Conservation (phyloP, 2,888 invertebrate species). For the Apantesis nais region DNA sequence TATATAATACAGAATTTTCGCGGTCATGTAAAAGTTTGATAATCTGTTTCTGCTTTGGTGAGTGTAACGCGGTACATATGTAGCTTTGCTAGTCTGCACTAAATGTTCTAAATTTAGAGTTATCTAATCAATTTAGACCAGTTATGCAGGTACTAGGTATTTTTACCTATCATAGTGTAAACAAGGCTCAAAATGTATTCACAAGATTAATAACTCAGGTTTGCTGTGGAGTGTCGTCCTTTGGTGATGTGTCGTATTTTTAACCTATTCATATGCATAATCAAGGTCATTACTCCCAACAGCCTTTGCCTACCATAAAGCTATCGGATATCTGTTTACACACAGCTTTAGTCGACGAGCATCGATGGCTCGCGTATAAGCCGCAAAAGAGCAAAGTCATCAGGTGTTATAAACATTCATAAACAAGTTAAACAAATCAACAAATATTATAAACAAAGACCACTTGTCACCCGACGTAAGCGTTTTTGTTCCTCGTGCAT, state of each 20-base stretch:
- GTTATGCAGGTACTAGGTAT: background rate
- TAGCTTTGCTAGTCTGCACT: background rate
- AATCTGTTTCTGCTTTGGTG: background rate
- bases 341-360: slow-evolving; percentile 19
- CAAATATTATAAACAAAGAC: slow-evolving; percentile 82
- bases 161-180: background rate
- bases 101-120: background rate
- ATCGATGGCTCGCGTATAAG: slow-evolving; percentile 45
- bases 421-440: slow-evolving; percentile 80
- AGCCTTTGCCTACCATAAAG: slow-evolving; percentile 33
- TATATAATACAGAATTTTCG: background rate
- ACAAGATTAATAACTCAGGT: background rate
- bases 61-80: background rate
- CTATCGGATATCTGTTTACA: slow-evolving; percentile 46
- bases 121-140: background rate
- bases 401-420: slow-evolving; percentile 76
- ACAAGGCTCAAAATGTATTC: background rate
- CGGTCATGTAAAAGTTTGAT: background rate
- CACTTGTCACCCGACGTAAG: slow-evolving; percentile 84
- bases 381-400: slow-evolving; percentile 69
- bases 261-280: slow-evolving; percentile 4
- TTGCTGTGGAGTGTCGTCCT: background rate
- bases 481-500: slow-evolving; percentile 80
- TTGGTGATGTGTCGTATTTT: background rate
- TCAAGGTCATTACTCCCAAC: slow-evolving; percentile 2